Evolutionary conservation across 2,797 vertebrate species (phyloP).

Genomic region (Stomatorhinus walkeri): DNA sequence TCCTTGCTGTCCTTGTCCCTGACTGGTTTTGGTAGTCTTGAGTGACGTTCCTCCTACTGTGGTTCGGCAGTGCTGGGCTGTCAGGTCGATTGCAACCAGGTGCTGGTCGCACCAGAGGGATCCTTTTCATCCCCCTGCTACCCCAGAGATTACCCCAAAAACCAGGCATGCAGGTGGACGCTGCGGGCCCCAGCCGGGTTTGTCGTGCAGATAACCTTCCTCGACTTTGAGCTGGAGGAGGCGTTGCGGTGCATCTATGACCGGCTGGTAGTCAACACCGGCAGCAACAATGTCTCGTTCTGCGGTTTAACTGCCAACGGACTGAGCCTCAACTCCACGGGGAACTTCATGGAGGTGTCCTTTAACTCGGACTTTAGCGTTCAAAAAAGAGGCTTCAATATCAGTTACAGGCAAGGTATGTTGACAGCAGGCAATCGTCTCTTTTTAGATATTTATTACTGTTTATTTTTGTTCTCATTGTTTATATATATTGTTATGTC

Average conservation of each 20-base stretch:
- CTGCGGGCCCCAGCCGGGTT: constrained; percentile 80
- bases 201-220: constrained; percentile 84
- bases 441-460: constrained; percentile 20
- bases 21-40: not conserved
- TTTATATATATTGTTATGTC: not conserved
- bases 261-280: constrained; percentile 70
- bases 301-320: constrained; percentile 88
- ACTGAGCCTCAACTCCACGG: constrained; percentile 85
- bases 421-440: constrained; percentile 33
- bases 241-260: constrained; percentile 88
- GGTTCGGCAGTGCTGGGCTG: constrained; percentile 66
- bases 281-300: constrained; percentile 65
- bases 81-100: constrained; percentile 63
- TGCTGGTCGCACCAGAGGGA: constrained; percentile 67
- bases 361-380: constrained; percentile 93
- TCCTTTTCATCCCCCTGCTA: constrained; percentile 84
- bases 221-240: constrained; percentile 92
- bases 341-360: constrained; percentile 78
- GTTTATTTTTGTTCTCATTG: not conserved
- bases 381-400: constrained; percentile 89
- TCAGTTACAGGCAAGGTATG: constrained; percentile 87
- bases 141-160: constrained; percentile 78
- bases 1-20: constrained; percentile 25
- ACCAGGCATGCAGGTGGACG: constrained; percentile 74
- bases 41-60: constrained; percentile 37